Evolutionary conservation across 2,113 vertebrate species (phyloP), one percentile per base, ranked within the genome.

Genomic region (Athene noctua): DNA sequence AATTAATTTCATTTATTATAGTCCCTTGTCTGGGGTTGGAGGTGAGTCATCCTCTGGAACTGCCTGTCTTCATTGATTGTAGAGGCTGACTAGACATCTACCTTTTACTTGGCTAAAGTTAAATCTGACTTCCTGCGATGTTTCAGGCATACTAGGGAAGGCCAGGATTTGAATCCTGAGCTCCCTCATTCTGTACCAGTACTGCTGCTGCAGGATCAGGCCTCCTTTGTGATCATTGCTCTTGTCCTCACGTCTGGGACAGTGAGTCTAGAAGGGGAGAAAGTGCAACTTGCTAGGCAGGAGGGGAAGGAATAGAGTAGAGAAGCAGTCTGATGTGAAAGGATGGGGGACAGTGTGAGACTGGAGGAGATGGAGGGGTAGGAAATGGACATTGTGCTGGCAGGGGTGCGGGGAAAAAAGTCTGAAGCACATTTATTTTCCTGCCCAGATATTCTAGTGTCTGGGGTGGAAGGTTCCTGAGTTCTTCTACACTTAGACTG

Each of bases 61-160:
- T 77, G 86, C 57, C 63, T 3, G 3, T 49, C 36, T 12, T 15
- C 51, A 17, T 1, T 7, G 42, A 44, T 13, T 22, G 44, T 14
- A 63, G 62, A 46, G 49, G 62, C 51, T 29, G 79, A 27, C 55
- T 4, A 18, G 55, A 9, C 14, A 13, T 15, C 51, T 42, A 2
- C 12, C 12, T 46, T 19, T 23, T 15, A 23, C 65, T 55, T 27
- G 25, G 36, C 51, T 65, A 1, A 32, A 59, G 75, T 32, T 19
- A 46, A 68, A 17, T 36, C 51, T 49, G 17, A 3, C 46, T 17
- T 16, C 34, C 8, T 1, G 17, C 1, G 0, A 15, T 30, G 13
- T 34, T 55, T 51, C 17, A 8, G 63, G 63, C 4, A 0, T 18
- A 7, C 32, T 44, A 10, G 92, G 32, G 38, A 47, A n/a, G 29